Base-by-base conservation (phyloP, 2,888 invertebrate genomes). In the Gari tellinella region DNA sequence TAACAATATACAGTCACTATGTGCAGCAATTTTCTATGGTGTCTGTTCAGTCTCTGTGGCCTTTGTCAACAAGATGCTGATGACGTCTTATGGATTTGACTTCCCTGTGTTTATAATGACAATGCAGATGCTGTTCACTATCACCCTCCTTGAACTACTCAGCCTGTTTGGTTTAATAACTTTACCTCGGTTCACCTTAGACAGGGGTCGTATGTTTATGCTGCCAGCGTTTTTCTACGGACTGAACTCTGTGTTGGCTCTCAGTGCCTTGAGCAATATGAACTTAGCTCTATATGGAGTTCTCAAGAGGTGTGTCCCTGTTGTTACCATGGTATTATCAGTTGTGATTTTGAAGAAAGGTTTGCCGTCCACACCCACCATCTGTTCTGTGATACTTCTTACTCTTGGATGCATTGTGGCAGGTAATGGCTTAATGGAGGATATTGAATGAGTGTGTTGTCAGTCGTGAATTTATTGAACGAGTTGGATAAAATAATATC, bases 281-380 rank as follows among this genome's bases (percentile, higher is more conserved):
- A 93, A 93, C 69, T 92, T 94, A 78, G 93, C 94, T 1, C 92
- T 93, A 90, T 94, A 93, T 83, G 93, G 93, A 1, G 92, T 93
- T 3, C 80, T 94, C 26, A 93, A 94, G 83, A 88, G 93, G 56
- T 93, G 92, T 80, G 91, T 90, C 3, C 93, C 93, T 0, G 75
- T 93, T 2, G 90, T 92, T 4, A 93, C 92, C 38, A 83, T 93
- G 65, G 41, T 92, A 19, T 79, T 93, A 40, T 88, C 92, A 7
- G 83, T 89, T 3, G 38, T 91, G 8, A 80, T 93, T 12, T 85
- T 93, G 12, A 87, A 89, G 46, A 92, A 92, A 75, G 86, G 85
- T 2, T 67, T 78, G 21, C 92, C 92, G 5, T 84, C 85, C 3
- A 80, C 77, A 12, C 58, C 79, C 14, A 89, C 92, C 3, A 85